A percentile compares a stretch with the other conserved stretches of the same genome.
These are phyloP conservation scores for Choloepus didactylus DNA, from an alignment of 2,797 vertebrate genomes.

Conservation along the genomic window DNA sequence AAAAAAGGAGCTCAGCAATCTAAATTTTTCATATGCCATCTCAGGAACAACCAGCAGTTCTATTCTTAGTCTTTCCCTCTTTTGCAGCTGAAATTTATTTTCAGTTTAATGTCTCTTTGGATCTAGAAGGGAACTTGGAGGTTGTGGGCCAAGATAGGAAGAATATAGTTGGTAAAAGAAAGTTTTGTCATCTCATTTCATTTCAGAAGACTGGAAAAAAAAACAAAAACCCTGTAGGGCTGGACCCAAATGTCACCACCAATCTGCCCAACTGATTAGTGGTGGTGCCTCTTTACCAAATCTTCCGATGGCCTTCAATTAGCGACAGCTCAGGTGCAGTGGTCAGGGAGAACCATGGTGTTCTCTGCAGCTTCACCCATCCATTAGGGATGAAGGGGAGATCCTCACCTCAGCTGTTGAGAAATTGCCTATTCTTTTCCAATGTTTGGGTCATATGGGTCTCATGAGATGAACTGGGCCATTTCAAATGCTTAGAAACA, in stretches of 20 bases:
- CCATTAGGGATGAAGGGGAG: neutral
- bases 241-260: neutral
- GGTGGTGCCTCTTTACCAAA: neutral
- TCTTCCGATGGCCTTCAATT: neutral
- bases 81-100: constrained; percentile 67
- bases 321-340: neutral
- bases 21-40: constrained; percentile 74
- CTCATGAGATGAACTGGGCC: neutral
- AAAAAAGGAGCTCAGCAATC: constrained; percentile 68
- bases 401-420: neutral
- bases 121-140: constrained; percentile 53
- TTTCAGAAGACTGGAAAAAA: neutral
- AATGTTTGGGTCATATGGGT: neutral
- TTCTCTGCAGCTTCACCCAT: neutral
- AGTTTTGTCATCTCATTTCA: constrained; percentile 42
- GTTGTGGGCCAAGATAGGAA: neutral
- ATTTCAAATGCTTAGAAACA: neutral
- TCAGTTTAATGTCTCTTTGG: constrained; percentile 60
- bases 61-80: constrained; percentile 70
- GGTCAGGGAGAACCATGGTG: neutral
- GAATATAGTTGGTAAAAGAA: constrained; percentile 7
- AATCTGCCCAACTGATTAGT: neutral
- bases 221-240: neutral
- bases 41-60: constrained; percentile 68
- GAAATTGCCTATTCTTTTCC: neutral